Conservation (phyloP, 2,113 vertebrate species). For the Myiopsitta monachus region DNA sequence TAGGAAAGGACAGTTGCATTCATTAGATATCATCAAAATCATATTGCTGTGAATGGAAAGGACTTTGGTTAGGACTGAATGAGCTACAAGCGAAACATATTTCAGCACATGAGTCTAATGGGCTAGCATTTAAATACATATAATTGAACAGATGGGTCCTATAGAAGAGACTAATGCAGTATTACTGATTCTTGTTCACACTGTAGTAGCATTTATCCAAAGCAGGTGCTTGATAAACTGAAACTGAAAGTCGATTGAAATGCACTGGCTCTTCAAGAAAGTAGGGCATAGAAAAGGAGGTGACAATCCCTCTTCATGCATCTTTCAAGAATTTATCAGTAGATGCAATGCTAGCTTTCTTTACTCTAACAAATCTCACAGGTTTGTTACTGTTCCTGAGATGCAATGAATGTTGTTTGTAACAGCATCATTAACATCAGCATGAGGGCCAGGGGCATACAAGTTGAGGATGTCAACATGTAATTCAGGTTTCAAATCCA, state of each 20-base stretch:
- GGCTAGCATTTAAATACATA: background rate
- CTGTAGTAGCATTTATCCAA: background rate
- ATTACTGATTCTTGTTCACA: background rate
- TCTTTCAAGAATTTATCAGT: background rate
- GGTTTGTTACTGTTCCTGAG: background rate
- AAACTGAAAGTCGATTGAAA: background rate
- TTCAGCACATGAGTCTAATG: background rate
- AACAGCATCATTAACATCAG: background rate
- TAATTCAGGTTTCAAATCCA: background rate
- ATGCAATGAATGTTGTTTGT: background rate
- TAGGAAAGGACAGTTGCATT: background rate
- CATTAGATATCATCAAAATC: background rate
- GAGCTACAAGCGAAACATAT: background rate
- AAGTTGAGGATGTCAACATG: background rate
- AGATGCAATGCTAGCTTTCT: background rate
- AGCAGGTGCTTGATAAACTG: background rate
- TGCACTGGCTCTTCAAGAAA: background rate
- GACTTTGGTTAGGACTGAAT: background rate
- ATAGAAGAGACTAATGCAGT: background rate
- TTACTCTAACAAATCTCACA: background rate
- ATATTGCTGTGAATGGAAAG: background rate
- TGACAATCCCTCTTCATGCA: background rate
- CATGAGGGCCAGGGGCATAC: background rate
- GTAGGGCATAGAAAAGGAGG: background rate
- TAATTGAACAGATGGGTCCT: background rate